phyloP scores from a whole-genome alignment of 1,140 invertebrate genomes.

The Drosophila pseudoananassae region DNA sequence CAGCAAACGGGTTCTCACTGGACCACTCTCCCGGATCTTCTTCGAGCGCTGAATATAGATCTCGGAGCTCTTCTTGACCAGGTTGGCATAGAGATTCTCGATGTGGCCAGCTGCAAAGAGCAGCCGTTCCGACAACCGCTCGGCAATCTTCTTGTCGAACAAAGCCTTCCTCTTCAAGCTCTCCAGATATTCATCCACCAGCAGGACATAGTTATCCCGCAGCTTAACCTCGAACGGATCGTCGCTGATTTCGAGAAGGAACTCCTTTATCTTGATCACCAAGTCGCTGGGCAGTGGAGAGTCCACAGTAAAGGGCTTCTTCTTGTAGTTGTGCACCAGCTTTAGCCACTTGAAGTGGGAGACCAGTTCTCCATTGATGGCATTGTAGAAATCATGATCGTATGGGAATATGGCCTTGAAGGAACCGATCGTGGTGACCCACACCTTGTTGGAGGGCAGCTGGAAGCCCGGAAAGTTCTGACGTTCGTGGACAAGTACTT shows the following conservation, averaged over 20 bases:
- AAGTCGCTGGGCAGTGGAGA: conserved; percentile 93
- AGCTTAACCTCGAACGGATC: conserved; percentile 99
- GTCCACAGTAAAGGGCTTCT: conserved; percentile 87
- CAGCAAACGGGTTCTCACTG: conserved; percentile 91
- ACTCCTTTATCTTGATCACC: conserved; percentile 92
- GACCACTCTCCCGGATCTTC: conserved; percentile 90
- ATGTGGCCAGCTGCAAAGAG: conserved; percentile 92
- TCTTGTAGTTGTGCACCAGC: conserved; percentile 89
- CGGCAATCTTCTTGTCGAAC: conserved; percentile 90
- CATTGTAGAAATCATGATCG: conserved; percentile 96
- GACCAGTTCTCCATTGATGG: conserved; percentile 96
- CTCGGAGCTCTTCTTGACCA: conserved; percentile 95
- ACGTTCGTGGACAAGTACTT: conserved; percentile 88
- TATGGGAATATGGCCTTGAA: conserved; percentile 94
- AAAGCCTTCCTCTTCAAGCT: conserved; percentile 95
- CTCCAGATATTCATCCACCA: conserved; percentile 98
- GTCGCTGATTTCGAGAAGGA: conserved; percentile 96
- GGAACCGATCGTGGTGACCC: conserved; percentile 89
- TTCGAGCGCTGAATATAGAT: conserved; percentile 97
- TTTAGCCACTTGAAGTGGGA: conserved; percentile 96
- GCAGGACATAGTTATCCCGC: conserved; percentile 96
- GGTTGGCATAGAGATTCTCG: conserved; percentile 93
- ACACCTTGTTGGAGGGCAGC: conserved; percentile 89
- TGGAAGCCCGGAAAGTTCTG: conserved; percentile 89
- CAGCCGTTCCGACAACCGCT: conserved; percentile 92